Percentiles rank a stretch among this genome's conserved stretches.
phyloP scores from a whole-genome alignment of 1,140 invertebrate species.

The Diorhabda elongata region DNA sequence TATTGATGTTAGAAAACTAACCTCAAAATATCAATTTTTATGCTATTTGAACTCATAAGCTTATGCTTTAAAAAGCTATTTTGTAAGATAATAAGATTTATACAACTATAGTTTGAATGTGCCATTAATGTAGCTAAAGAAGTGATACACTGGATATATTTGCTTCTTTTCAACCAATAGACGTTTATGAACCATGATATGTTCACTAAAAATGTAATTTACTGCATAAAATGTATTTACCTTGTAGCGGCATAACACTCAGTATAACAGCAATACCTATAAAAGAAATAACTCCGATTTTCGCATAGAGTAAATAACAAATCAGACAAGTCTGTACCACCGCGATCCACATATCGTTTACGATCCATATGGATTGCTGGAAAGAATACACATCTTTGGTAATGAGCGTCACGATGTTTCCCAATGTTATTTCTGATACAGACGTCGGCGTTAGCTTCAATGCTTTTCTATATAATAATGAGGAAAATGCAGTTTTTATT shows the following conservation, averaged over 20 bases:
- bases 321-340: slow-evolving; percentile 74
- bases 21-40: no score
- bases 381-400: slow-evolving; percentile 82
- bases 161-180: background rate
- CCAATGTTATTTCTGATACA: slow-evolving; percentile 73
- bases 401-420: slow-evolving; percentile 87
- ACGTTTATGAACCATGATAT: background rate
- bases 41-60: no score
- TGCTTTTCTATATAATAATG: slow-evolving; percentile 78
- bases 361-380: slow-evolving; percentile 55
- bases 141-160: no score
- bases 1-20: no score
- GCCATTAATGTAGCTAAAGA: no score
- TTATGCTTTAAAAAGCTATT: no score
- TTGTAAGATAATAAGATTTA: no score
- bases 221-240: slow-evolving; percentile 15
- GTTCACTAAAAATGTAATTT: background rate
- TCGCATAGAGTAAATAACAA: slow-evolving; percentile 69
- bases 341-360: slow-evolving; percentile 73
- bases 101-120: no score
- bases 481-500: slow-evolving; percentile 71
- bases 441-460: slow-evolving; percentile 65
- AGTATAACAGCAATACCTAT: slow-evolving; percentile 74
- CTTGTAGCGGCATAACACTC: slow-evolving; percentile 71
- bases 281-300: slow-evolving; percentile 69